These are phyloP conservation scores for Capitella teleta DNA, from an alignment of 1,140 invertebrate genomes.

Conservation along the genomic window DNA sequence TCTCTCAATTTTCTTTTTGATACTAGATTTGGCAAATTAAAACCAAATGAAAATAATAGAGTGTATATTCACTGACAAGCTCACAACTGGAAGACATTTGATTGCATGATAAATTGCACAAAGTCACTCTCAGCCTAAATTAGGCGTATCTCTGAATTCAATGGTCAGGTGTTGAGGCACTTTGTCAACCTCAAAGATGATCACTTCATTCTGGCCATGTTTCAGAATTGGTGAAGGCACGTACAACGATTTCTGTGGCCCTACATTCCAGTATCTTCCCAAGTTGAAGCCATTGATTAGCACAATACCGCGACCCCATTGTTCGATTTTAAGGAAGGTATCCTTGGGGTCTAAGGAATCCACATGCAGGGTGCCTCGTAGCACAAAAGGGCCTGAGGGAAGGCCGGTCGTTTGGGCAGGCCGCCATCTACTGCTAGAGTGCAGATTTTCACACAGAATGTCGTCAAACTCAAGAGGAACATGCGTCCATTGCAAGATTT, in stretches of 20 bases:
- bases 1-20: no score
- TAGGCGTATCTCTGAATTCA: no score
- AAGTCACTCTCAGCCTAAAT: no score
- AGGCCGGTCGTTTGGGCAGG: background rate
- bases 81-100: no score
- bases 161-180: no score
- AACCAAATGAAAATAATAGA: no score
- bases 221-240: conserved; percentile 45
- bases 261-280: conserved; percentile 45
- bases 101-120: no score
- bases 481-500: background rate
- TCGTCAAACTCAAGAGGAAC: conserved; percentile 1
- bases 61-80: no score
- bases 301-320: conserved; percentile 41
- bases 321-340: conserved; percentile 5
- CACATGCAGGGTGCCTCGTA: background rate
- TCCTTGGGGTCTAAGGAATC: no score
- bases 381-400: background rate
- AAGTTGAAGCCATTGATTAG: conserved; percentile 52
- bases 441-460: background rate
- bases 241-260: conserved; percentile 47
- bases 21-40: no score
- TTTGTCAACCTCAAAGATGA: conserved; percentile 1
- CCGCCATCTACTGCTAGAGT: background rate
- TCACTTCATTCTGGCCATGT: conserved; percentile 39